Percentiles rank a stretch among this genome's conserved stretches.
These are phyloP conservation scores for Molossus molossus DNA, from an alignment of 2,797 vertebrate species.

Conservation along the genomic window DNA sequence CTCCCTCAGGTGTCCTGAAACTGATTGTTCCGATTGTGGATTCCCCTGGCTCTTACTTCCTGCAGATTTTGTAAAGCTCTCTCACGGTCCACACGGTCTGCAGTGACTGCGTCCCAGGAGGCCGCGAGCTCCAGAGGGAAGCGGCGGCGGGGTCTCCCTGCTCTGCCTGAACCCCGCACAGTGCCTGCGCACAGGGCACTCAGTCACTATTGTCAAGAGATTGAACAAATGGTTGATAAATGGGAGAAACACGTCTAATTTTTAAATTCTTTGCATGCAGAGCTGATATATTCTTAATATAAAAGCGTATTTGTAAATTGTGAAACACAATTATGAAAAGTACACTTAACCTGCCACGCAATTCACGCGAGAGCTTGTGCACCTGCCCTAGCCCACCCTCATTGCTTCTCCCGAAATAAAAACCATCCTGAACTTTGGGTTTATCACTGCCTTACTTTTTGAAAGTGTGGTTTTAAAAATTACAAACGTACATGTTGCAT, in stretches of 20 bases:
- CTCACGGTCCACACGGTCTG: not conserved
- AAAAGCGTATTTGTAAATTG: not conserved
- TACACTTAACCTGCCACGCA: not conserved
- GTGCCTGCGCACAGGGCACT: not conserved
- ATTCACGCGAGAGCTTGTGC: not conserved
- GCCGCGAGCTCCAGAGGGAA: not conserved
- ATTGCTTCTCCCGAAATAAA: constrained; percentile 40
- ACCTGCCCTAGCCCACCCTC: not conserved
- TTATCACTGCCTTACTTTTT: not conserved
- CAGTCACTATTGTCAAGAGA: not conserved
- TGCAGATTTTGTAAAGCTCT: not conserved
- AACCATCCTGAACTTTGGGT: not conserved
- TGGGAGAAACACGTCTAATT: not conserved
- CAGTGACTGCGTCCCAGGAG: not conserved
- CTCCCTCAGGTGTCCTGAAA: not conserved
- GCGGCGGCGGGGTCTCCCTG: not conserved
- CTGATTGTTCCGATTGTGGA: not conserved
- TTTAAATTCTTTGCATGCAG: not conserved
- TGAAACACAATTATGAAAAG: not conserved
- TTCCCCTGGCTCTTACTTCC: not conserved
- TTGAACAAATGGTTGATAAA: not conserved
- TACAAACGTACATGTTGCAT: not conserved
- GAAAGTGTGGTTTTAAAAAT: not conserved
- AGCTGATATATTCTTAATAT: not conserved
- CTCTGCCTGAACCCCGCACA: not conserved